Evolutionary conservation across 2,797 vertebrate species (phyloP).

Genomic region (Fistularia commersonii): DNA sequence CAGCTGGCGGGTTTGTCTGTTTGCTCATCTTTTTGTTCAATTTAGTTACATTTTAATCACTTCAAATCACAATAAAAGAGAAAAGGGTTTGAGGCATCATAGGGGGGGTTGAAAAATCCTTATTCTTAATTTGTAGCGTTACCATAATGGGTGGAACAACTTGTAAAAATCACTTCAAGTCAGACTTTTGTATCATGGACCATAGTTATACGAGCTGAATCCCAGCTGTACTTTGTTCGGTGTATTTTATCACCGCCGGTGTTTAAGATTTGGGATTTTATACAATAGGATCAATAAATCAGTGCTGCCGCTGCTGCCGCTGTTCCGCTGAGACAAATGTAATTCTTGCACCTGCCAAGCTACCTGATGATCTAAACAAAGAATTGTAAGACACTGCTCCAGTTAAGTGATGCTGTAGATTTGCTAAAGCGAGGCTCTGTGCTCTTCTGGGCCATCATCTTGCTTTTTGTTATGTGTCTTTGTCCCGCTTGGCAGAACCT

Average conservation of each 20-base stretch:
- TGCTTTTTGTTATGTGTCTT: conserved; percentile 21
- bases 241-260: conserved; percentile 25
- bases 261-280: conserved; percentile 59
- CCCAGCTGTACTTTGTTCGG: conserved; percentile 28
- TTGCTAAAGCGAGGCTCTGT: conserved; percentile 12
- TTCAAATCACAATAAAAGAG: too few relatives aligned
- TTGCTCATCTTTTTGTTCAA: too few relatives aligned
- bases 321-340: conserved; percentile 53
- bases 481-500: conserved; percentile 52
- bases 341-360: conserved; percentile 36
- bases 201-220: conserved; percentile 12
- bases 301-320: conserved; percentile 30
- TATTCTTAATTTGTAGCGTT: too few relatives aligned
- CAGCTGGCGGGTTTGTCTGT: too few relatives aligned
- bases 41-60: too few relatives aligned
- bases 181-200: neutral
- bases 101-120: too few relatives aligned
- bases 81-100: too few relatives aligned
- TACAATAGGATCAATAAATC: conserved; percentile 49
- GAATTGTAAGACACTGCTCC: conserved; percentile 27
- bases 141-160: too few relatives aligned
- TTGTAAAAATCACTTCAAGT: conserved; percentile 10
- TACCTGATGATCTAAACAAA: conserved; percentile 29
- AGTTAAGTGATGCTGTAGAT: conserved; percentile 4
- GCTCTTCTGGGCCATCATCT: conserved; percentile 16